Conservation (phyloP, 2,797 vertebrate genomes). For the Prionace glauca region DNA sequence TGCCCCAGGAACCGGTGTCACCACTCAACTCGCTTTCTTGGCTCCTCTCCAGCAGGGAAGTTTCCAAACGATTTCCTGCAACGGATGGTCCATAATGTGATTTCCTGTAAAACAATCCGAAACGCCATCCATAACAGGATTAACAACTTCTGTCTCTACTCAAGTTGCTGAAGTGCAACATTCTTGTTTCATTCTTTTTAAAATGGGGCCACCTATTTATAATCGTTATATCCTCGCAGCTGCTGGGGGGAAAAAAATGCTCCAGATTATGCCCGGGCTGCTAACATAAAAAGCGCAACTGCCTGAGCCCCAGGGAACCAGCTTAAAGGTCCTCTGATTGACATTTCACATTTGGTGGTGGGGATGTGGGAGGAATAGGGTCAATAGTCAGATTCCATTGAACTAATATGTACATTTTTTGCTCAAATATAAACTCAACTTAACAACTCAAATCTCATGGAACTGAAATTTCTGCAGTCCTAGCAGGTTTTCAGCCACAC, state of each 20-base stretch:
- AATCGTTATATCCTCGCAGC: neutral
- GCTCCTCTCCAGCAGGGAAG: neutral
- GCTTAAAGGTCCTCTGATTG: neutral
- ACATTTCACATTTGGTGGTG: too few species aligned
- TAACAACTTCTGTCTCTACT: slow-evolving; percentile 33
- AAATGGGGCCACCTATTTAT: too few species aligned
- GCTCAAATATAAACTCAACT: neutral
- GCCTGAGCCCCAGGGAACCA: too few species aligned
- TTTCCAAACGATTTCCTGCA: slow-evolving; percentile 34
- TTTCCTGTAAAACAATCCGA: slow-evolving; percentile 36
- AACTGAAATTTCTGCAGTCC: neutral
- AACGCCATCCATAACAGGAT: slow-evolving; percentile 22
- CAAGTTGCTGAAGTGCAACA: neutral
- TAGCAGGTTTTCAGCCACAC: neutral
- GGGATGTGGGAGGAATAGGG: too few species aligned
- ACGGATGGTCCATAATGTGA: slow-evolving; percentile 16
- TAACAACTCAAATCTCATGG: neutral
- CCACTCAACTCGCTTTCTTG: slow-evolving; percentile 1
- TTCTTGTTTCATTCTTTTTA: slow-evolving; percentile 20
- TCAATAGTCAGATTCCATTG: neutral
- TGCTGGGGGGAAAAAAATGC: neutral
- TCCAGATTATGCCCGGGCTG: neutral
- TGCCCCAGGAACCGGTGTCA: slow-evolving; percentile 27
- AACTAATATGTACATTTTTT: neutral
- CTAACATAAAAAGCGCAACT: neutral